Conservation (phyloP, 2,888 invertebrate genomes). For the Drosophila parthenogenetica region DNA sequence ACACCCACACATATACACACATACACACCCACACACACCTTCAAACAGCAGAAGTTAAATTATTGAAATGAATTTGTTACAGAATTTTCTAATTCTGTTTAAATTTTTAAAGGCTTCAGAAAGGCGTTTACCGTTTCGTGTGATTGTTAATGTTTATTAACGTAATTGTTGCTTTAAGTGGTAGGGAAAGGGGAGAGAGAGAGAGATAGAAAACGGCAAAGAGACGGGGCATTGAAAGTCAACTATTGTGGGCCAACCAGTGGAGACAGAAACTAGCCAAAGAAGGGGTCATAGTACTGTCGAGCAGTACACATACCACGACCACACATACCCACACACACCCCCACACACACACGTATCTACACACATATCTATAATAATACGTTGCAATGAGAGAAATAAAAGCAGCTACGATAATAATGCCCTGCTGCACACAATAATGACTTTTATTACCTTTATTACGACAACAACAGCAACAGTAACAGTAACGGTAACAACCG, state of each 20-base stretch:
- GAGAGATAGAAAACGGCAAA: not conserved
- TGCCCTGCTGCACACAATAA: slow-evolving; percentile 78
- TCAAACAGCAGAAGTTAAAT: slow-evolving; percentile 1
- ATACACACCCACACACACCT: slow-evolving; percentile 11
- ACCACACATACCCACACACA: slow-evolving; percentile 28
- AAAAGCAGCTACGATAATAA: slow-evolving; percentile 60
- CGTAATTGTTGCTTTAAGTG: slow-evolving; percentile 23
- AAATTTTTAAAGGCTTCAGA: slow-evolving; percentile 51
- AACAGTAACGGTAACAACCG: slow-evolving; percentile 40
- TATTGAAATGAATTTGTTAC: slow-evolving; percentile 49
- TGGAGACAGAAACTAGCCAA: not conserved
- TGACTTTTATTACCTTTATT: slow-evolving; percentile 82
- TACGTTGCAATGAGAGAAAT: slow-evolving; percentile 46
- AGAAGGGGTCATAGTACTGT: slow-evolving; percentile 12
- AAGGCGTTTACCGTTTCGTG: slow-evolving; percentile 9
- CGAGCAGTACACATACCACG: not conserved
- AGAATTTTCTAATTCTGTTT: slow-evolving; percentile 75
- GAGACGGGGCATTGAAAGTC: no score
- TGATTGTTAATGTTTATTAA: slow-evolving; percentile 10
- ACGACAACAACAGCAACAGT: slow-evolving; percentile 53
- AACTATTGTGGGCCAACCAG: no score
- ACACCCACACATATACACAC: slow-evolving; percentile 14
- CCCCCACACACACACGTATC: slow-evolving; percentile 13
- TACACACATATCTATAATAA: slow-evolving; percentile 60
- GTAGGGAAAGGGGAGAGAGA: not conserved